phyloP scores from a whole-genome alignment of 2,797 vertebrate species.

The Gambelia wislizenii region DNA sequence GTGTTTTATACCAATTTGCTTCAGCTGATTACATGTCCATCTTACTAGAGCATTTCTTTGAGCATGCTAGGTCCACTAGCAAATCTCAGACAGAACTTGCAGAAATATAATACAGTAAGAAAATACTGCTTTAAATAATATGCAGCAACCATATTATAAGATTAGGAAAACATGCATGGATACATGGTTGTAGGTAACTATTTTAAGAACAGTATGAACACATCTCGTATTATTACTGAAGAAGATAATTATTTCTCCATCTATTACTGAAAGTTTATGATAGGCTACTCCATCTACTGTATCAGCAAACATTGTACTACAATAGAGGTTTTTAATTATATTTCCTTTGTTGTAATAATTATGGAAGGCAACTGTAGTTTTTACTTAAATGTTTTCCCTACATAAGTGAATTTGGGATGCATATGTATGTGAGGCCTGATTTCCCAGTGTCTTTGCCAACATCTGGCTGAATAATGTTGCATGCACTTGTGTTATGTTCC shows the following conservation, averaged over 20 bases:
- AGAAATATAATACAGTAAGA: constrained; percentile 21
- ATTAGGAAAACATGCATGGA: constrained; percentile 22
- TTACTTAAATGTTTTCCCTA: background rate
- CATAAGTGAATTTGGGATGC: background rate
- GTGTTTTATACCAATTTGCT: constrained; percentile 73
- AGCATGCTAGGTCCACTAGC: constrained; percentile 40
- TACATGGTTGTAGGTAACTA: background rate
- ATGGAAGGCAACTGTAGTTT: background rate
- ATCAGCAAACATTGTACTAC: constrained; percentile 43
- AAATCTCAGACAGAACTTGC: constrained; percentile 51
- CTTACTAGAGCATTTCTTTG: constrained; percentile 57
- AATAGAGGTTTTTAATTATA: constrained; percentile 48
- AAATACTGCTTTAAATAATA: constrained; percentile 26
- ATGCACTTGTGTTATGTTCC: background rate
- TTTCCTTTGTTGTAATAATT: constrained; percentile 13
- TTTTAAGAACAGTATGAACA: constrained; percentile 22
- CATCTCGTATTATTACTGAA: background rate
- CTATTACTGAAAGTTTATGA: constrained; percentile 33
- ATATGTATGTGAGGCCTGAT: background rate
- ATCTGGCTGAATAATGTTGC: background rate
- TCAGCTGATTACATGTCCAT: constrained; percentile 75
- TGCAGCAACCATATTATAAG: constrained; percentile 26
- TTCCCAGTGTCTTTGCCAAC: background rate
- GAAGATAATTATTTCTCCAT: background rate
- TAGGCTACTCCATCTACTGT: constrained; percentile 19